These are phyloP conservation scores for Neodiprion pinetum DNA, from an alignment of 1,140 invertebrate genomes.

Conservation along the genomic window DNA sequence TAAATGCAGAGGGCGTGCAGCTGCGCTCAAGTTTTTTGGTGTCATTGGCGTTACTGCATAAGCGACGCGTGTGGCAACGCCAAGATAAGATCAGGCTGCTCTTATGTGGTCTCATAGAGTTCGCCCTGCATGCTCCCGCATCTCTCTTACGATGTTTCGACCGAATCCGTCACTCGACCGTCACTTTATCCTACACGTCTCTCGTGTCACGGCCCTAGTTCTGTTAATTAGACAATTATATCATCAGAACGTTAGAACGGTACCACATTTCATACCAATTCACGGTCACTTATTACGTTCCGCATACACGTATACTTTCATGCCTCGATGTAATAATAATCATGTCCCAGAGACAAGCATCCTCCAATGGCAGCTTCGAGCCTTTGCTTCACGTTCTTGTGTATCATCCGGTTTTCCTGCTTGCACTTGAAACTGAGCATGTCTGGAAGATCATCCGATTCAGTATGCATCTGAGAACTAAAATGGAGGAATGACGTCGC, in stretches of 20 bases:
- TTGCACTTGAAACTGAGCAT: too few relatives aligned
- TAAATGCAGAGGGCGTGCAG: too few relatives aligned
- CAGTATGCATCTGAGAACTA: too few relatives aligned
- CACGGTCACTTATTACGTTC: too few relatives aligned
- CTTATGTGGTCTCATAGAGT: slow-evolving; percentile 16
- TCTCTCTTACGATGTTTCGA: not conserved
- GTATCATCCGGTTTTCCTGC: too few relatives aligned
- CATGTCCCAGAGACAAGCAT: too few relatives aligned
- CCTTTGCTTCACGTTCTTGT: too few relatives aligned
- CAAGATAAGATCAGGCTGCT: slow-evolving; percentile 12
- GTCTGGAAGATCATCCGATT: too few relatives aligned
- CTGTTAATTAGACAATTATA: not conserved
- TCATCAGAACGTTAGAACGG: not conserved
- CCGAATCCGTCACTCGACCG: not conserved
- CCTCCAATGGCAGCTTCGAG: too few relatives aligned
- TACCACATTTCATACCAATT: not conserved
- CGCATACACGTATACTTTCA: too few relatives aligned
- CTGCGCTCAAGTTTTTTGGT: not conserved
- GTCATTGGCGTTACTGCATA: slow-evolving; percentile 9
- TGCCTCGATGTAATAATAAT: too few relatives aligned
- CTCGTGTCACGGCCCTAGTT: slow-evolving; percentile 44
- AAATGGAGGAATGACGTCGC: too few relatives aligned
- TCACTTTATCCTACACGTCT: slow-evolving; percentile 24
- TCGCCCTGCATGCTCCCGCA: slow-evolving; percentile 1
- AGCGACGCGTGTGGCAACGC: slow-evolving; percentile 28